phyloP scores from a whole-genome alignment of 64 coral and sea anemone species.

The Montipora capricornis region DNA sequence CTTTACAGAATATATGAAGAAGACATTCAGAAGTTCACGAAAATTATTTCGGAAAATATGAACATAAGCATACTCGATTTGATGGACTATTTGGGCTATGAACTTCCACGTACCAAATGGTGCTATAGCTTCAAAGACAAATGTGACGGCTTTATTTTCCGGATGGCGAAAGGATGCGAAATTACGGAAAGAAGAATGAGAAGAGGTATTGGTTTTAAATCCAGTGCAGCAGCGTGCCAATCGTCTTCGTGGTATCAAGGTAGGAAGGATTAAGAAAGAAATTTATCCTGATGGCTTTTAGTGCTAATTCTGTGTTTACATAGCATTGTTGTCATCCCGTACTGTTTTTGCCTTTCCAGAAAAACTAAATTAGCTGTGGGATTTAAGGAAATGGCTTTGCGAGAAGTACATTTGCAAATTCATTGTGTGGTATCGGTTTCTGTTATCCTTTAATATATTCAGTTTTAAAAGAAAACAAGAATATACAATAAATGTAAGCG shows the following conservation, averaged over 20 bases:
- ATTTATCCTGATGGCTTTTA: neutral
- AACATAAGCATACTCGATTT: neutral
- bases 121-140: constrained; percentile 15
- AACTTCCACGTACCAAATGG: constrained; percentile 25
- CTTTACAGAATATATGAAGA: neutral
- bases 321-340: constrained; percentile 36
- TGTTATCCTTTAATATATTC: neutral
- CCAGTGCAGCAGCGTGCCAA: neutral
- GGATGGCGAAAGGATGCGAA: constrained; percentile 7
- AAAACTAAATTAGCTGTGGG: constrained; percentile 27
- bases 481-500: neutral
- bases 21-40: neutral
- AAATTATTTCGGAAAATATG: neutral
- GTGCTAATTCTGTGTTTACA: neutral
- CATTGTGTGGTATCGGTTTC: neutral
- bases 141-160: neutral
- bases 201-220: constrained; percentile 8
- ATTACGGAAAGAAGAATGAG: neutral
- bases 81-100: neutral
- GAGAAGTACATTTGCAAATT: neutral
- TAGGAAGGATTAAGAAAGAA: neutral
- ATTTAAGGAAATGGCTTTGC: neutral
- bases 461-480: neutral
- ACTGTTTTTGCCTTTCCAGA: neutral
- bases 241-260: constrained; percentile 28